Evolutionary conservation across 2,113 vertebrate genomes (phyloP), one percentile per base, ranked within the genome.

Genomic region (Chrysemys picta): DNA sequence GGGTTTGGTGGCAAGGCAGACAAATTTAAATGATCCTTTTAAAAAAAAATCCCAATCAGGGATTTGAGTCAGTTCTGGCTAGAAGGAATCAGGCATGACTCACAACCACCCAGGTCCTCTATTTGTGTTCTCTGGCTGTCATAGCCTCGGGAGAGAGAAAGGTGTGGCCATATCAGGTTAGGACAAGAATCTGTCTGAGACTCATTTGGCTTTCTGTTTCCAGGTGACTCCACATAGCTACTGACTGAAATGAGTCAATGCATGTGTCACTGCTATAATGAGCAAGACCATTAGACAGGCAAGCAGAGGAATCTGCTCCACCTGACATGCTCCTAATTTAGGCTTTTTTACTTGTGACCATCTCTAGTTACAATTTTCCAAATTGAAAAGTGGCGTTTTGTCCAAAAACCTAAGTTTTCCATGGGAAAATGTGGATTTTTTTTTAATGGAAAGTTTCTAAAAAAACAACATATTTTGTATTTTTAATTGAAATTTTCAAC

Each of bases 11-110:
- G n/a, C 79, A 90, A 29, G 1, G 2, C 82, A 93, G 93, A 88
- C 42, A 85, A 83, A 38, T 79, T 5, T 72, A 94, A 82, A 92
- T 45, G 72, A 75, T 10, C 14, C 11, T 78, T 91, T 94, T 89
- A 14, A 65, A 79, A 22, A 62, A 83, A 42, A 24, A 93, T 95
- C 94, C 85, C 21, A 42, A 52, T 65, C 82, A 91, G 54, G 19
- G 24, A 54, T 88, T 83, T 84, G 35, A 1, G 81, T 72, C 90
- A 38, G 85, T 90, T 52, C 54, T 83, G 81, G 57, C 16, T 86
- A n/a, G 27, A 81, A 47, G 4, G 19, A 38, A 22, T 1, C 52
- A 22, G 53, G 47, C 62, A 29, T 93, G 90, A 96, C 83, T 92
- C 94, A 91, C 10, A 57, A 56, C 31, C 31, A 4, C 9, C 24